Evolutionary conservation across 2,113 vertebrate species (phyloP).

Genomic region (Bubo blakistoni): DNA sequence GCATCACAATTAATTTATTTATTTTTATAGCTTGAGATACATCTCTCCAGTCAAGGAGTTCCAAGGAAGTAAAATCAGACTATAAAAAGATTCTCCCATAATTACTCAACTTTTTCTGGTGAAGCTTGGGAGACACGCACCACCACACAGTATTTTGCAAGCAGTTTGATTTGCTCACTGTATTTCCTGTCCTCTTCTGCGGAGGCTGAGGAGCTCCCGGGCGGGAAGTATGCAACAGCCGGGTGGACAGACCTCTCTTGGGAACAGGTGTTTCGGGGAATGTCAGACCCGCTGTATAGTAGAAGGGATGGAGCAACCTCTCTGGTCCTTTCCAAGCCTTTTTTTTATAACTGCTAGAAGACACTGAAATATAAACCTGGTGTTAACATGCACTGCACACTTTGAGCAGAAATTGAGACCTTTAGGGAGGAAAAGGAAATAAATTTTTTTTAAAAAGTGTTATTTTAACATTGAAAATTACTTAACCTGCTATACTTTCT

Average conservation of each 20-base stretch:
- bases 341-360: not conserved
- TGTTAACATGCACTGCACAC: not conserved
- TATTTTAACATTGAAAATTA: not conserved
- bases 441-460: no score
- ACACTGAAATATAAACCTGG: not conserved
- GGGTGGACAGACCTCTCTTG: not conserved
- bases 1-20: not conserved
- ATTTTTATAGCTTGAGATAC: not conserved
- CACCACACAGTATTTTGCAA: not conserved
- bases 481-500: not conserved
- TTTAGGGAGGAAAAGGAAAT: not conserved
- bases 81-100: not conserved
- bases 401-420: not conserved
- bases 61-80: not conserved
- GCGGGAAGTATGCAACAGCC: not conserved
- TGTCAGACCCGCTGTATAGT: accelerated
- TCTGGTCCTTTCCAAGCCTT: not conserved
- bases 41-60: not conserved
- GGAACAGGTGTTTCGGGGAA: not conserved
- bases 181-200: slow-evolving; percentile 10
- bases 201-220: accelerated
- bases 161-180: not conserved
- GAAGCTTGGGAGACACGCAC: not conserved
- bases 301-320: not conserved
- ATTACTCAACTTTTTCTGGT: not conserved